Evolutionary conservation across 92 coral and sea anemone species (phyloP).

Genomic region (Parazoanthus atlanticus): DNA sequence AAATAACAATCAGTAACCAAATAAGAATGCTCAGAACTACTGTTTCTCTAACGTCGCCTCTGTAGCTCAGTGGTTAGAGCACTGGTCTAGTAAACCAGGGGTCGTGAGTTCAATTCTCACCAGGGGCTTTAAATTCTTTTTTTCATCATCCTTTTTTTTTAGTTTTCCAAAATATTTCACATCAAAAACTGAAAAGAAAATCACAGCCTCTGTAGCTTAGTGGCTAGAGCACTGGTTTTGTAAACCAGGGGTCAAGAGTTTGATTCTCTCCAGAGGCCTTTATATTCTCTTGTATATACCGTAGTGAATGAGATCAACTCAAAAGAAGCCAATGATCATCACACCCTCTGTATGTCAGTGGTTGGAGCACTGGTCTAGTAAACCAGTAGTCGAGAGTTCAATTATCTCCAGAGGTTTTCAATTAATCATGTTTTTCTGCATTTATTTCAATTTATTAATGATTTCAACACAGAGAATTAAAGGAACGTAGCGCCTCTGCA

Average conservation of each 20-base stretch:
- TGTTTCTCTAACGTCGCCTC: slow-evolving; percentile 10
- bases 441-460: no score
- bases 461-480: no score
- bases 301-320: no score
- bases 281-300: no score
- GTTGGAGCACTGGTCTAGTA: slow-evolving; percentile 89
- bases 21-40: no score
- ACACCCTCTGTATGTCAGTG: slow-evolving; percentile 55
- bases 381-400: slow-evolving; percentile 95
- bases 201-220: slow-evolving; percentile 49
- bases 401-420: slow-evolving; percentile 55
- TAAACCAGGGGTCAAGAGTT: slow-evolving; percentile 67
- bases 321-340: no score
- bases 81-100: slow-evolving; percentile 69
- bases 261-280: slow-evolving; percentile 24
- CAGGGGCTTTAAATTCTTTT: background rate
- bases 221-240: slow-evolving; percentile 62
- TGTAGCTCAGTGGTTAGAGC: slow-evolving; percentile 62
- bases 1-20: no score
- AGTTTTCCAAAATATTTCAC: no score
- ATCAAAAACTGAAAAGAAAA: no score
- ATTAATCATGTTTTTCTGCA: no score
- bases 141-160: no score
- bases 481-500: no score
- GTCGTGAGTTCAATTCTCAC: slow-evolving; percentile 63